Base-by-base conservation (phyloP, 2,888 invertebrate species). In the Timema cristinae region DNA sequence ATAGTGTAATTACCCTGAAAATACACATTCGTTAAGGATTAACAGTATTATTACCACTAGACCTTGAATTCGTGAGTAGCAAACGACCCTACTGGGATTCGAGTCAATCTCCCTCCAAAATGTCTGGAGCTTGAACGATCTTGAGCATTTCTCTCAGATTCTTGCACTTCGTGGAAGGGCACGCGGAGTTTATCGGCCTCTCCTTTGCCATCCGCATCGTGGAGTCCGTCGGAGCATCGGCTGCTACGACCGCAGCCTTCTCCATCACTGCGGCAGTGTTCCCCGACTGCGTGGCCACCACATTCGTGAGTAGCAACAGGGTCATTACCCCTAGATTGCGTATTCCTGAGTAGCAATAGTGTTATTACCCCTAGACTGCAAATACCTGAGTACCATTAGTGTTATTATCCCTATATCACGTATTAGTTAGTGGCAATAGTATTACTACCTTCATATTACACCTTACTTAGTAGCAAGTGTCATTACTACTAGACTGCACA, bases 201-300 rank as follows among this genome's bases (percentile, higher is more conserved):
- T 84, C 84, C 68, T 84, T 85, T 73, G 73, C 81, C 11, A 79
- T 85, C 10, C 77, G 86, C 15, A 81, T 84, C 47, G 76, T 84
- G 6, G 81, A 85, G 76, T 83, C 85, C 0, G 75, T 84, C 5
- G 85, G 85, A 0, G 82, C 80, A 0, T 77, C 80, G 0, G 79
- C 79, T 0, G 79, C 81, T n/a, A 77, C 82, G 67, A 82, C 82
- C 0, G 83, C 85, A 2, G 81, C 83, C 7, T 85, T 85, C 76
- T 81, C 84, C 6, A 81, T 85, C 70, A 81, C 83, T 50, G 84
- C 85, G 2, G 79, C 80, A 16, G 82, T 83, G 70, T 86, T 86
- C 77, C 84, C 85, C 0, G 81, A 84, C 48, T 79, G 81, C 66
- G 81, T 85, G 4, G 83, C 84, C 0, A 83, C 84, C 7, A 84